Percentiles rank a stretch among this genome's conserved stretches.
phyloP scores from a whole-genome alignment of 2,113 vertebrate genomes.

The Ailurus styani region DNA sequence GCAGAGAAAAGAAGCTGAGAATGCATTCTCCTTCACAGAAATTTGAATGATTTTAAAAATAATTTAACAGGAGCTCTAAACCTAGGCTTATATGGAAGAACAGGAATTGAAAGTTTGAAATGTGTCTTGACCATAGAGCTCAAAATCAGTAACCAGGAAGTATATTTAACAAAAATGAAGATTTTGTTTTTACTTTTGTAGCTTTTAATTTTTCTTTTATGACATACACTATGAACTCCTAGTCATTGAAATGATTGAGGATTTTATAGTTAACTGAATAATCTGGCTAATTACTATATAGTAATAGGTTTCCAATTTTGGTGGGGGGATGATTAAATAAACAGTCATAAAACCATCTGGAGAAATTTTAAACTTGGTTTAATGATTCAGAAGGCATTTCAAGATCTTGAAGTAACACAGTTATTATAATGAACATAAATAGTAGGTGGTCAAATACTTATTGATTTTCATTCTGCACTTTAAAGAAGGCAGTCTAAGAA shows the following conservation, averaged over 20 bases:
- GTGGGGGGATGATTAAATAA: slow-evolving; percentile 36
- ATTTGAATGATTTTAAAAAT: slow-evolving; percentile 20
- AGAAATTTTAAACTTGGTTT: slow-evolving; percentile 30
- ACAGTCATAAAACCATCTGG: slow-evolving; percentile 1
- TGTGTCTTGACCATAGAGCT: not conserved
- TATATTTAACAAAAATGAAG: slow-evolving; percentile 14
- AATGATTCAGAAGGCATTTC: slow-evolving; percentile 18
- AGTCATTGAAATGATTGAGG: not conserved
- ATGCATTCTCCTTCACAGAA: not conserved
- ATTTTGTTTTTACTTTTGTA: not conserved
- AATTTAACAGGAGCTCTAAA: not conserved
- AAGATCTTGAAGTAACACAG: slow-evolving; percentile 22
- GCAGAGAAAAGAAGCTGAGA: not conserved
- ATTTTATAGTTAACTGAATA: slow-evolving; percentile 1
- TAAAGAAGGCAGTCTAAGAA: slow-evolving; percentile 7
- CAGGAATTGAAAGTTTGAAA: not conserved
- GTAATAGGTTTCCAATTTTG: slow-evolving; percentile 8
- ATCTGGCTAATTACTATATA: not conserved
- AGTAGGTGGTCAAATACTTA: slow-evolving; percentile 15
- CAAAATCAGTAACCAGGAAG: slow-evolving; percentile 15
- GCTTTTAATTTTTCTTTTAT: slow-evolving; percentile 32
- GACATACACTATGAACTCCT: not conserved
- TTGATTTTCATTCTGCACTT: slow-evolving; percentile 22
- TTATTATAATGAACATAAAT: slow-evolving; percentile 25
- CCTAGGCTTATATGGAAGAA: not conserved